Conservation (phyloP, 2,113 vertebrate species). For the Parotia lawesii region DNA sequence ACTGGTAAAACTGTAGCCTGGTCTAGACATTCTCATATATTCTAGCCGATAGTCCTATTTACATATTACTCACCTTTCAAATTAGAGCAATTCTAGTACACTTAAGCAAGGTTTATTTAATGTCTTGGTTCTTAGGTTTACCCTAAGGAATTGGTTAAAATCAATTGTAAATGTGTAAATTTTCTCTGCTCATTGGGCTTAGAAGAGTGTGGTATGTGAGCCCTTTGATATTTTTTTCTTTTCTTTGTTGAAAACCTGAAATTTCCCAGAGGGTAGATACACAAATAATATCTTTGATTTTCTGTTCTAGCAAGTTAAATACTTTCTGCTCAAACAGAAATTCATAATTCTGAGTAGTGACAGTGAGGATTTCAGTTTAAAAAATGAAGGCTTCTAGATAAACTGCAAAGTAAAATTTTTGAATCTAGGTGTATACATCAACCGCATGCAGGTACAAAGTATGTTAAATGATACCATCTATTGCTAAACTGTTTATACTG, state of each 20-base stretch:
- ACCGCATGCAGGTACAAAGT: not conserved
- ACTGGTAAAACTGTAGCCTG: not conserved
- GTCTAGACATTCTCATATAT: not conserved
- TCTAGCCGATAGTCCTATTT: not conserved
- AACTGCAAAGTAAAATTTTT: not conserved
- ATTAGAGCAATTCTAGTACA: not conserved
- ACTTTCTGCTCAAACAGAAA: not conserved
- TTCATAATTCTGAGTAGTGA: not conserved
- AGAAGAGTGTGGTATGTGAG: not conserved
- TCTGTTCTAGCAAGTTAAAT: not conserved
- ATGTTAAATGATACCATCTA: not conserved
- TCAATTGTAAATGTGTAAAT: not conserved
- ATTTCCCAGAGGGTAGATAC: not conserved
- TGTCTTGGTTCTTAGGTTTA: not conserved
- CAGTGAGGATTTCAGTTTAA: not conserved
- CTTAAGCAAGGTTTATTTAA: not conserved
- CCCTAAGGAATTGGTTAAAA: not conserved
- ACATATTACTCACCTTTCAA: not conserved
- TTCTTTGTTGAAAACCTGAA: not conserved
- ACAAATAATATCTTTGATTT: not conserved
- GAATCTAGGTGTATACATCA: not conserved
- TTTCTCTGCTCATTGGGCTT: not conserved
- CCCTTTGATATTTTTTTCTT: not conserved
- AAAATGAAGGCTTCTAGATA: not conserved
- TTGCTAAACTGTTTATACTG: conserved; percentile 11